These are phyloP conservation scores for Lycocorax pyrrhopterus DNA, from an alignment of 2,113 vertebrate species.

Conservation along the genomic window DNA sequence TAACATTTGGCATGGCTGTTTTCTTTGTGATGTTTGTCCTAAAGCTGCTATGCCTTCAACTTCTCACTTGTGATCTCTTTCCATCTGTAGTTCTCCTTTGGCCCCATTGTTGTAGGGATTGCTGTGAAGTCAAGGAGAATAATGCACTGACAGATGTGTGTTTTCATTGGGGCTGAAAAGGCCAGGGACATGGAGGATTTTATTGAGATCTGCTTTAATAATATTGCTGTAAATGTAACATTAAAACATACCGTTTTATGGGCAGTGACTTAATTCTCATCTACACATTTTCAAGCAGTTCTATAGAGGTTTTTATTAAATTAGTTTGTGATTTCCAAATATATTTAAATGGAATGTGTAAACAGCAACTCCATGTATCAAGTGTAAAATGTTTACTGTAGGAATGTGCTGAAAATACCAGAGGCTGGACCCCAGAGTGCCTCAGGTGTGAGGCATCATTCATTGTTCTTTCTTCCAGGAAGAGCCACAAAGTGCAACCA, in stretches of 20 bases:
- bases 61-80: not conserved
- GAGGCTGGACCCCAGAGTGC: not conserved
- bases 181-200: not conserved
- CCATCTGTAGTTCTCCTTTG: not conserved
- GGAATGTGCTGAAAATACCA: not conserved
- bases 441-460: not conserved
- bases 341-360: not conserved
- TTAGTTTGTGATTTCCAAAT: not conserved
- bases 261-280: not conserved
- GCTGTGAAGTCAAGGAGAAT: not conserved
- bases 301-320: not conserved
- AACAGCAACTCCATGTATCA: not conserved
- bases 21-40: not conserved
- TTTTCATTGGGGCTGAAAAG: not conserved
- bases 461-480: not conserved
- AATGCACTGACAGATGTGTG: not conserved
- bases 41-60: not conserved
- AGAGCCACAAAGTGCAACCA: not conserved
- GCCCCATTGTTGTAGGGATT: not conserved
- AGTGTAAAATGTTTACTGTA: constrained; percentile 7
- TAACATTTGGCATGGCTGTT: not conserved
- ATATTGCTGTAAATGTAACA: not conserved
- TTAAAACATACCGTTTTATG: not conserved
- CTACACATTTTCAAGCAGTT: not conserved
- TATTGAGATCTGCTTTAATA: not conserved